phyloP scores from a whole-genome alignment of 2,888 invertebrate species.

The Balanococcus diminutus region DNA sequence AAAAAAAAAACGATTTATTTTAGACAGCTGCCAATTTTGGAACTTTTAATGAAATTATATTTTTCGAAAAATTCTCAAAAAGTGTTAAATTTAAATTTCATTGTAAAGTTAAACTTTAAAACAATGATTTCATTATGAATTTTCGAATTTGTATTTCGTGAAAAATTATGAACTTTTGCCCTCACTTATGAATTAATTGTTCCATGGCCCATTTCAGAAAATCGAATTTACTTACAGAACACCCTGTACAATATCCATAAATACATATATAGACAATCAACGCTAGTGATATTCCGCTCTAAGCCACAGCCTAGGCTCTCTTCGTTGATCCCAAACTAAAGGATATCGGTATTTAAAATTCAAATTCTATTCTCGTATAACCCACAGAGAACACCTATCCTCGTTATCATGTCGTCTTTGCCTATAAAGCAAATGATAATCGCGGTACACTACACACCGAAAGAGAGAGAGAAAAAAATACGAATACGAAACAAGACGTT shows the following conservation, averaged over 20 bases:
- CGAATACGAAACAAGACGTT: no score
- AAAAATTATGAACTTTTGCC: no score
- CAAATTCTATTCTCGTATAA: background rate
- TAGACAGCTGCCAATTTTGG: no score
- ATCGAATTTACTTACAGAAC: background rate
- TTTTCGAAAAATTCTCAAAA: no score
- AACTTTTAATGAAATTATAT: no score
- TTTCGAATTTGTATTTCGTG: no score
- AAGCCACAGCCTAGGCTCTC: background rate
- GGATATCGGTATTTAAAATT: constrained; percentile 9
- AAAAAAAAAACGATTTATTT: no score
- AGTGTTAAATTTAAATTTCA: no score
- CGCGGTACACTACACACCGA: background rate
- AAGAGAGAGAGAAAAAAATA: background rate
- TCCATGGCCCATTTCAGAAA: no score
- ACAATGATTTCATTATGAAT: no score
- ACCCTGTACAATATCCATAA: background rate
- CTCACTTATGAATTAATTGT: no score
- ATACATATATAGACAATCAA: background rate
- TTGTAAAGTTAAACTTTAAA: no score
- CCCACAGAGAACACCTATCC: background rate
- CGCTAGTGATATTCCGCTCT: background rate
- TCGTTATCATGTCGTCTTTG: background rate
- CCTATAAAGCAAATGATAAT: background rate
- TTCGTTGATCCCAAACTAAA: background rate